Evolutionary conservation across 2,888 invertebrate species (phyloP), one percentile per base, ranked within the genome.

Genomic region (Temnothorax ravouxi): DNA sequence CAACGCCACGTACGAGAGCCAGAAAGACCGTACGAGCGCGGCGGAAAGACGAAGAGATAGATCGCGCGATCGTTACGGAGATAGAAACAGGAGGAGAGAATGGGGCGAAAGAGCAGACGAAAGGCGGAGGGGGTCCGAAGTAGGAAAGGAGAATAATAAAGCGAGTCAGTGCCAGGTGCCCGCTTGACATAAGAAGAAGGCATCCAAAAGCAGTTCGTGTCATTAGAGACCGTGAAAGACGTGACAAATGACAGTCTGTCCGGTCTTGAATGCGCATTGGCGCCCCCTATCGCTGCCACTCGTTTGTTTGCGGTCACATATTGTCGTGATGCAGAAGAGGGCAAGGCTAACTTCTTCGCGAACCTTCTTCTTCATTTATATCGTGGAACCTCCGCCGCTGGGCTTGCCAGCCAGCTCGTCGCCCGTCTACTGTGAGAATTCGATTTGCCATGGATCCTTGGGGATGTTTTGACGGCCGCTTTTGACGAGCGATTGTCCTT

Each of bases 251-350:
- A 94, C 93, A 93, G 90, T 93, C 94, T 93, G 94, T 94, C 94
- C 91, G 88, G 88, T 89, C 88, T 89, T 94, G 94, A 95, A 95
- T 94, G 91, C 91, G 90, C 91, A 92, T 91, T 91, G 94, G 94
- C 94, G 94, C 95, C 94, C 94, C 94, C 93, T 94, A 94, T 94
- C 93, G 94, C 91, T 94, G 92, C 93, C 91, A 91, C 93, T 93
- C 94, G 94, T 94, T 95, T 94, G 94, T 94, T 94, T 94, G 95
- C 94, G 94, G 94, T 94, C 94, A 92, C 94, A 94, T 94, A 94
- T 94, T 94, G 94, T 94, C 93, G 91, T 80, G 72, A 75, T 59
- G 69, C 18, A 72, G 62, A 80, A 69, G 83, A 88, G 84, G 81
- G 84, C 59, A 82, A 15, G 64, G 62, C 62, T 47, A 62, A 66